These are phyloP conservation scores for Euplagia quadripunctaria DNA, from an alignment of 2,888 invertebrate species.

Conservation along the genomic window DNA sequence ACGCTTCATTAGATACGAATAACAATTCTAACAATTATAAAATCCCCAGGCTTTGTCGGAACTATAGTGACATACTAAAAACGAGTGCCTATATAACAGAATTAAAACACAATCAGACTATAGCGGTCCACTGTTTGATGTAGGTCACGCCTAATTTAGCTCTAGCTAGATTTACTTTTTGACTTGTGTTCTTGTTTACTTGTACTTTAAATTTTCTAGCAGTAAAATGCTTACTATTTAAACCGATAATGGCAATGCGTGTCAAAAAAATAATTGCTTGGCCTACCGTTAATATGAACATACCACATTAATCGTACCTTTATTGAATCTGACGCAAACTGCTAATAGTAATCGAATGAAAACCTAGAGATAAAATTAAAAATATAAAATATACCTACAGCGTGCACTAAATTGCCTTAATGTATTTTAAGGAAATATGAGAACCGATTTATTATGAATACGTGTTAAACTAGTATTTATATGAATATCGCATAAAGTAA, in stretches of 20 bases:
- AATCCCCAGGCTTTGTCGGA: background rate
- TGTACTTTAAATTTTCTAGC: background rate
- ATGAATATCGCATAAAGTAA: constrained; percentile 32
- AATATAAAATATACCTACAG: no score
- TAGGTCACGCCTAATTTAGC: background rate
- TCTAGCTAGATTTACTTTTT: background rate
- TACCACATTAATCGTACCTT: background rate
- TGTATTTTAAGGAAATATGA: background rate
- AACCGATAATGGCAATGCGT: background rate
- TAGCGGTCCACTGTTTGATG: background rate
- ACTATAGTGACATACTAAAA: background rate
- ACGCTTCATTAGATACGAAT: constrained; percentile 28
- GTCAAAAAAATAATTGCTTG: background rate
- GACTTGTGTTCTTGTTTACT: background rate
- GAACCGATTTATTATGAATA: constrained; percentile 2
- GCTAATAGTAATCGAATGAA: background rate
- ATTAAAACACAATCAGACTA: background rate
- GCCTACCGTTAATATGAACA: background rate
- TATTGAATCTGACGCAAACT: background rate
- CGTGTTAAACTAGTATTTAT: constrained; percentile 25
- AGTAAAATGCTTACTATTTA: background rate
- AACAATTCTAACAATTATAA: constrained; percentile 21
- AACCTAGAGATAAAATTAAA: background rate
- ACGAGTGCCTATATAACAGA: background rate
- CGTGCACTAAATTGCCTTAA: no score